Evolutionary conservation across 92 coral and sea anemone species (phyloP), one percentile per base, ranked within the genome.

Genomic region (Paragorgia papillata): DNA sequence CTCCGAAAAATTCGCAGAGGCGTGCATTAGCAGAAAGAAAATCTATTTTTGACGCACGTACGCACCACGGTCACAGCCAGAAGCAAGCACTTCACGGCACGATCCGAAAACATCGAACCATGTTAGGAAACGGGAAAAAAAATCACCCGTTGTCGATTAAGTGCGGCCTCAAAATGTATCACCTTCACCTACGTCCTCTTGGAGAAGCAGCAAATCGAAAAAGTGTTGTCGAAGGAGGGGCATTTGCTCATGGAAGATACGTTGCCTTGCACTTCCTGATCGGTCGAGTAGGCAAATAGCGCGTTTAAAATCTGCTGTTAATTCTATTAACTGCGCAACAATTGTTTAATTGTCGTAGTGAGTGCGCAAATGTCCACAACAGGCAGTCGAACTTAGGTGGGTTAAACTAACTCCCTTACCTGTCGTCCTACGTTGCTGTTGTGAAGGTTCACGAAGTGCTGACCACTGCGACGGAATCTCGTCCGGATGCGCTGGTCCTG

Each of bases 371-470:
- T 56, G 28, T 2, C 62, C 62, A 7, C 28, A 13, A 56, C 62
- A 22, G 62, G 62, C 62, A 3, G 31, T 31, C 17, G 22, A 13
- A 17, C 2, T 46, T n/a, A 7, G 2, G 12, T 6, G 7, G 15
- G 53, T 7, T 7, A 6, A 46, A 7, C 2, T 49, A 44, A 21
- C 53, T 32, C 0, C 46, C 17, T 60, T 61, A 95, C 99, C 95
- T 76, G 55, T 77, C 99, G 76, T 21, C 99, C 99, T 0, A 89
- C 99, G 29, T 79, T 87, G 75, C 90, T 91, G 86, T 95, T 95
- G 83, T 95, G 97, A 3, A 86, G 84, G 64, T 95, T 90, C 87
- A 91, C 90, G 50, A 82, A 53, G 32, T 71, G 14, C 25, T 71
- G 78, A 21, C 78, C 78, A 22, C 88, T 73, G 57, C 92, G 89